A percentile compares a stretch with the other conserved stretches of the same genome.
Evolutionary conservation across 2,888 invertebrate genomes (phyloP).

Genomic region (Schrankia costaestrigalis): DNA sequence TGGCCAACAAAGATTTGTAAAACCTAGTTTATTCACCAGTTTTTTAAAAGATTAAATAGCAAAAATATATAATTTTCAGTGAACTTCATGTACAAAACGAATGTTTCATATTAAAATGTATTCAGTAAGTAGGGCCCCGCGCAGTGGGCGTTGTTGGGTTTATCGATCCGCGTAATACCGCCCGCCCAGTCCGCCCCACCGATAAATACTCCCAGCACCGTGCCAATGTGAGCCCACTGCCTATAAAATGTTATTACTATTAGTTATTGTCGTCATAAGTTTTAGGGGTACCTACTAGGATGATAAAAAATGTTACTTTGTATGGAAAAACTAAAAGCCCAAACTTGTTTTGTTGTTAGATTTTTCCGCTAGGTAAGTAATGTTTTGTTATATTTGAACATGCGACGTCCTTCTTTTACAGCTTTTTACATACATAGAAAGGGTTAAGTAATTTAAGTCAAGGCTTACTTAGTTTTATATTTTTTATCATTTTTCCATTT

Average conservation of each 20-base stretch:
- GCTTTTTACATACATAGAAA: too few species aligned
- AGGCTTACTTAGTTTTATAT: too few species aligned
- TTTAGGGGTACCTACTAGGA: slow-evolving; percentile 38
- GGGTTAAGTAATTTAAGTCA: too few species aligned
- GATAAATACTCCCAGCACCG: slow-evolving; percentile 45
- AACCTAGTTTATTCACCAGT: neutral
- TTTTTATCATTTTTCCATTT: too few species aligned
- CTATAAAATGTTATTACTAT: slow-evolving; percentile 71
- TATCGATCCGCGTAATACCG: slow-evolving; percentile 60
- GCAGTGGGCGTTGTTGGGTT: slow-evolving; percentile 38
- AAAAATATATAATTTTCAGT: neutral
- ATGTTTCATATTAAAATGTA: slow-evolving; percentile 30
- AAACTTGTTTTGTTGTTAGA: neutral
- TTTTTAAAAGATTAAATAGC: neutral
- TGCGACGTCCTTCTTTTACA: too few species aligned
- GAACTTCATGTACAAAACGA: slow-evolving; percentile 8
- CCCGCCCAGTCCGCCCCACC: slow-evolving; percentile 62
- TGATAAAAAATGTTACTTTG: slow-evolving; percentile 33
- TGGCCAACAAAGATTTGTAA: too few species aligned
- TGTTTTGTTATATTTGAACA: too few species aligned
- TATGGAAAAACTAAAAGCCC: slow-evolving; percentile 13
- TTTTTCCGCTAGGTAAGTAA: too few species aligned
- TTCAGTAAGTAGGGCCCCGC: slow-evolving; percentile 21
- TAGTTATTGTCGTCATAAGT: slow-evolving; percentile 61
- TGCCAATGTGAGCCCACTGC: slow-evolving; percentile 53